phyloP scores from a whole-genome alignment of 2,888 invertebrate genomes.

The Harpagoxenus sublaevis region DNA sequence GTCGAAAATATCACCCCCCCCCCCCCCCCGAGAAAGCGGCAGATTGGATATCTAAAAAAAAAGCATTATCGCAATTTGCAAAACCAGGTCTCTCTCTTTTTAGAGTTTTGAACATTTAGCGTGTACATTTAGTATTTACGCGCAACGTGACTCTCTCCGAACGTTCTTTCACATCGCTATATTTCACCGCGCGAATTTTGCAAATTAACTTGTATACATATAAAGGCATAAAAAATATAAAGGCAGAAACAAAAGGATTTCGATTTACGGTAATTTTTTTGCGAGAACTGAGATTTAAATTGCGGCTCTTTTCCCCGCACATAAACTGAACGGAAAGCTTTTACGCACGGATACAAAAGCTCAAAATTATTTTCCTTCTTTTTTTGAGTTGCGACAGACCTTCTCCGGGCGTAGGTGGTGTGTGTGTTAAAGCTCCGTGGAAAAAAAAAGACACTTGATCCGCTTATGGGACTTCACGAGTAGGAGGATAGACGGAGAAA shows the following conservation, averaged over 20 bases:
- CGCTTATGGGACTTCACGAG: constrained; percentile 45
- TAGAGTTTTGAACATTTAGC: background rate
- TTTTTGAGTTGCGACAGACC: background rate
- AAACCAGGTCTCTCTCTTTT: background rate
- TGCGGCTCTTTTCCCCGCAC: background rate
- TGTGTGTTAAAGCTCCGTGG: constrained; percentile 12
- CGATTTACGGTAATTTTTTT: background rate
- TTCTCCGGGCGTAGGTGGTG: background rate
- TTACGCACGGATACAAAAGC: constrained; percentile 34
- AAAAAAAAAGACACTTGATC: constrained; percentile 38
- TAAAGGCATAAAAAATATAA: background rate
- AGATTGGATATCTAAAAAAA: background rate
- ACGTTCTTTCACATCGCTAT: background rate
- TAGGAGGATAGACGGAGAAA: constrained; percentile 44
- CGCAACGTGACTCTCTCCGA: background rate
- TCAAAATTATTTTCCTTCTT: constrained; percentile 21
- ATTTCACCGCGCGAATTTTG: constrained; percentile 2
- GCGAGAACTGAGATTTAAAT: constrained; percentile 8
- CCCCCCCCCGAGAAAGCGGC: background rate
- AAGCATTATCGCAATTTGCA: background rate
- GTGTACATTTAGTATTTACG: background rate
- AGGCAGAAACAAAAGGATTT: background rate
- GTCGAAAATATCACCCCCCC: constrained; percentile 10
- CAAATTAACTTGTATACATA: background rate
- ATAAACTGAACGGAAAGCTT: constrained; percentile 14